Evolutionary conservation across 1,140 invertebrate species (phyloP), one percentile per base, ranked within the genome.

Genomic region (Sitophilus oryzae): DNA sequence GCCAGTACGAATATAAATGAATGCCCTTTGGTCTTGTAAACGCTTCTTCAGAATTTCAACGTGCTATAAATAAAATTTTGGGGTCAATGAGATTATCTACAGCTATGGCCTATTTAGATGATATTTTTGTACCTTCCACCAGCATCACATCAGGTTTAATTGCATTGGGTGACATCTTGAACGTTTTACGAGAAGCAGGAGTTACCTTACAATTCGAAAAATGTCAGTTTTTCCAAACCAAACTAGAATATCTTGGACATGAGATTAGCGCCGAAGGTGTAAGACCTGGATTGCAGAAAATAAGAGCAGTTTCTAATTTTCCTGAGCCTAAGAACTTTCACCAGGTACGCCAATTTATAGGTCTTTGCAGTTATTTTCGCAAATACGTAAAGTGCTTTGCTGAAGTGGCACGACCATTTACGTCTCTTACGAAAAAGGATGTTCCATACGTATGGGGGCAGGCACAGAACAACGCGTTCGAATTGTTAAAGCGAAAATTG

Each of bases 21-120:
- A 58, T 75, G 44, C 75, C 74, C 10, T 76, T 74, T 61, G 75
- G 76, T 9, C 52, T 77, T 1, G 56, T 43, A 8, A 75, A 73
- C 60, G 60, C 70, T 0, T 68, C 74, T 0, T 54, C 69, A 6
- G 63, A 68, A 1, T 78, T 77, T 54, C 68, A 74, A 52, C 44
- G 65, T 23, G 54, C 71, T 5, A 70, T 77, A 2, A 69, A 72
- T 45, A 52, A 52, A 8, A 60, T 74, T 21, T 63, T 73, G 30
- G 42, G 34, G 9, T 45, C 64, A 5, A 45, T 73, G 3, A 14
- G 36, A 23, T 11, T 25, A 41, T 16, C 23, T 8, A 25, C 16
- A 19, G 46, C 47, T 15, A 45, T 68, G 15, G 46, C 41, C 9
- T 60, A 52, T 52, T 48, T 70, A 21, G 66, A 66, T 55, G 56